These are phyloP conservation scores for Anoura caudifer DNA, from an alignment of 2,113 vertebrate genomes.

Conservation along the genomic window DNA sequence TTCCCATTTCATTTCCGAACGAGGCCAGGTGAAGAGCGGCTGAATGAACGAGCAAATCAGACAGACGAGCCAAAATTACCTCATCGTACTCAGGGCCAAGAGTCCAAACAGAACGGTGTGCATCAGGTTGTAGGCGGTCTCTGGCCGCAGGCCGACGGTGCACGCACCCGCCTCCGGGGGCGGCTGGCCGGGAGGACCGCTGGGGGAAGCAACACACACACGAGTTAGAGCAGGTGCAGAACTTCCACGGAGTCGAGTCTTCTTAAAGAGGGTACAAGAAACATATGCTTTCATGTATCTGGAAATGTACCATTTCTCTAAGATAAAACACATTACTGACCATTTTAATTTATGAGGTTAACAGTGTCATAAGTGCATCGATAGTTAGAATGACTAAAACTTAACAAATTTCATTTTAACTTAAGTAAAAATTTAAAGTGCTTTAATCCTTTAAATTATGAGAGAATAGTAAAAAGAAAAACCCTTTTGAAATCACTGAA, in stretches of 20 bases:
- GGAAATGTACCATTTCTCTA: slow-evolving; percentile 14
- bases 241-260: not conserved
- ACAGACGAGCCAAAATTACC: slow-evolving; percentile 79
- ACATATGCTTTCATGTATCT: not conserved
- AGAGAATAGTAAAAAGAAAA: not conserved
- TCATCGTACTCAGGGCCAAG: slow-evolving; percentile 96
- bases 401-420: not conserved
- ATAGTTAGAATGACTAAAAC: not conserved
- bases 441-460: not conserved
- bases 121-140: slow-evolving; percentile 91
- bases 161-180: slow-evolving; percentile 58
- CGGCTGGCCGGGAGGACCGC: slow-evolving; percentile 64
- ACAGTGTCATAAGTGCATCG: not conserved
- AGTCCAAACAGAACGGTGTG: slow-evolving; percentile 92
- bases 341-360: not conserved
- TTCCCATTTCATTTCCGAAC: not conserved
- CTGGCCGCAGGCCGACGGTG: slow-evolving; percentile 82
- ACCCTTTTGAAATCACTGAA: not conserved
- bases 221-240: not conserved
- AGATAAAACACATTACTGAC: not conserved
- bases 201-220: slow-evolving; percentile 52
- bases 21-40: not conserved
- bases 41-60: not conserved
- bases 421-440: slow-evolving; percentile 20
- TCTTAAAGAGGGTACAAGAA: not conserved